Evolutionary conservation across 2,888 invertebrate genomes (phyloP), one percentile per base, ranked within the genome.

Genomic region (Conus canariensis): DNA sequence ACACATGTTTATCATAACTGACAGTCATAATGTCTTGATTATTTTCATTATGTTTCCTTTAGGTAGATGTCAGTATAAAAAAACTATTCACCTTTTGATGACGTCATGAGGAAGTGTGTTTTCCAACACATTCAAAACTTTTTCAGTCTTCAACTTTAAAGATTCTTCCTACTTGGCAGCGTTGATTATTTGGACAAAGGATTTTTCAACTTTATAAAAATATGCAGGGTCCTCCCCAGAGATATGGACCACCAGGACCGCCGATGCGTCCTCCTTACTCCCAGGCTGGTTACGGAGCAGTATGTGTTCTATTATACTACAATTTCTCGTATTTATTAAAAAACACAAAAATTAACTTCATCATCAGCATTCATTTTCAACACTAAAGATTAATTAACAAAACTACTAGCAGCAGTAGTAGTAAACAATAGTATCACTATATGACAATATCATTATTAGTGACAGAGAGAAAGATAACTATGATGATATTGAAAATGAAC

Each of bases 141-240:
- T 80, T 56, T 58, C 45, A 30, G 19, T 58, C 58, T 83, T 19
- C 19, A 10, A 22, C 58, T 56, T 7, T 83, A 83, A 86, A 86
- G 86, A 67, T 64, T 25, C 67, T 86, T 86, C 86, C 86, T 60
- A 14, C 25, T 86, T 67, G n/a, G 8, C 30, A 67, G 86, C 86
- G 86, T 86, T 60, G 56, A 56, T 67, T 19, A 60, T 59, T 56
- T 58, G 58, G 74, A 87, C 70, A 70, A 87, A 87, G 74, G 56
- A 77, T 74, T 45, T n/a, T 19, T 10, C 56, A 56, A 58, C 5
- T 87, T 74, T 59, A 9, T 22, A 25, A 58, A 74, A 91, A 88
- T 22, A 91, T 92, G 92, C 92, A 92, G 59, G 25, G 89, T 9
- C 89, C 90, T 19, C 92, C 92, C 67, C 92, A 91, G 25, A 90